These are phyloP conservation scores for Mugil cephalus DNA, from an alignment of 2,113 vertebrate genomes.

Conservation along the genomic window DNA sequence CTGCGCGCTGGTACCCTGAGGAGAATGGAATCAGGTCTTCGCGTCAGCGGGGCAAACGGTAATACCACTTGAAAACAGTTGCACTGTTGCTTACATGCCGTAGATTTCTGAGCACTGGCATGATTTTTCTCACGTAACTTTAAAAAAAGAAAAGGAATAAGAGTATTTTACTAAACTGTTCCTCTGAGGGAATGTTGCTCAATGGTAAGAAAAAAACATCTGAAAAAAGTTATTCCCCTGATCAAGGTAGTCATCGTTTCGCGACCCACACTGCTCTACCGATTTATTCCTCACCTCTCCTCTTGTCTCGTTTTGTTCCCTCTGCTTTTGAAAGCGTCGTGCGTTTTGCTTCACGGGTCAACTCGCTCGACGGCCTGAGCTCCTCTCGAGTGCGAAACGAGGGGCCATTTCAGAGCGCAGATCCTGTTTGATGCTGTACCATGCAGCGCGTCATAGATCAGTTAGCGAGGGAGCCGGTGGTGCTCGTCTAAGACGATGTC, in stretches of 20 bases:
- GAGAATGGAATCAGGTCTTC: no score
- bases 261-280: background rate
- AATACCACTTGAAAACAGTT: no score
- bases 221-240: background rate
- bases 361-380: constrained; percentile 27
- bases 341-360: constrained; percentile 55
- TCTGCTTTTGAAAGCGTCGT: constrained; percentile 36
- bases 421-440: constrained; percentile 44
- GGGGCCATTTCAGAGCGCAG: constrained; percentile 54
- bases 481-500: constrained; percentile 50
- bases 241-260: background rate
- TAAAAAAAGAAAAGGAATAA: background rate
- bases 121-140: background rate
- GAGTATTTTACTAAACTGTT: background rate
- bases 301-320: constrained; percentile 10
- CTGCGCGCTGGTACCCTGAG: no score
- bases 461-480: constrained; percentile 38
- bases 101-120: background rate
- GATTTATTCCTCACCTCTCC: constrained; percentile 18
- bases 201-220: background rate
- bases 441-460: constrained; percentile 30
- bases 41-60: no score
- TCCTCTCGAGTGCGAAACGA: constrained; percentile 40
- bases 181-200: background rate
- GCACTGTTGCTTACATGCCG: background rate